These are phyloP conservation scores for Pardalotus punctatus DNA, from an alignment of 2,113 vertebrate species.

Conservation along the genomic window DNA sequence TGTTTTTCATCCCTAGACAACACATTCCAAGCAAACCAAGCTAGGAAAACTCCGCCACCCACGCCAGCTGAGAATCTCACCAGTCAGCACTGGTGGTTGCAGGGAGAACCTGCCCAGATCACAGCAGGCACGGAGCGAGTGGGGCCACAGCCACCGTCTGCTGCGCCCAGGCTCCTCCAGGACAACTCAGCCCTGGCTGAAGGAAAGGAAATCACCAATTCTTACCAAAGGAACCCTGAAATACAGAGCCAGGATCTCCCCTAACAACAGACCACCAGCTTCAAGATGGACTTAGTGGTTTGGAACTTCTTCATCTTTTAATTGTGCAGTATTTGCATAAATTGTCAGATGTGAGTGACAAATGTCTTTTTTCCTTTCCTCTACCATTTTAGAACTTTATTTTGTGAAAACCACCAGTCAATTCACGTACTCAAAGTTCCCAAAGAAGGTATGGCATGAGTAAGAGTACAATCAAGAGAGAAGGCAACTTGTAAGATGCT, in stretches of 20 bases:
- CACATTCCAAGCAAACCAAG: background rate
- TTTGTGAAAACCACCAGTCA: background rate
- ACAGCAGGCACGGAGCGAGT: rapidly evolving
- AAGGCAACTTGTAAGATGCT: background rate
- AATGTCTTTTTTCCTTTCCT: background rate
- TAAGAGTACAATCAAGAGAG: background rate
- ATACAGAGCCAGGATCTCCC: background rate
- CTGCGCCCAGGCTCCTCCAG: rapidly evolving
- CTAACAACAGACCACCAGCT: background rate
- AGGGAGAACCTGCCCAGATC: background rate
- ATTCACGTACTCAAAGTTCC: background rate
- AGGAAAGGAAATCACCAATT: background rate
- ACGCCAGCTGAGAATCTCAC: background rate
- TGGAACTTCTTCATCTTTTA: background rate
- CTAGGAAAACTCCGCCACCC: background rate
- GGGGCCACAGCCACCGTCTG: rapidly evolving
- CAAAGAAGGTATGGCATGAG: background rate
- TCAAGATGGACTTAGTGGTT: background rate
- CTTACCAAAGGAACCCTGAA: background rate
- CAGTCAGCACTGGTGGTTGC: background rate
- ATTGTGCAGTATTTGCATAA: background rate
- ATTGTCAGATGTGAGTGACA: background rate
- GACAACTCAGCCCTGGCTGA: background rate
- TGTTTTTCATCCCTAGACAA: background rate
- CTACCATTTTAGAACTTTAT: background rate